Evolutionary conservation across 64 coral and sea anemone genomes (phyloP), one percentile per base, ranked within the genome.

Genomic region (Montipora foliosa): DNA sequence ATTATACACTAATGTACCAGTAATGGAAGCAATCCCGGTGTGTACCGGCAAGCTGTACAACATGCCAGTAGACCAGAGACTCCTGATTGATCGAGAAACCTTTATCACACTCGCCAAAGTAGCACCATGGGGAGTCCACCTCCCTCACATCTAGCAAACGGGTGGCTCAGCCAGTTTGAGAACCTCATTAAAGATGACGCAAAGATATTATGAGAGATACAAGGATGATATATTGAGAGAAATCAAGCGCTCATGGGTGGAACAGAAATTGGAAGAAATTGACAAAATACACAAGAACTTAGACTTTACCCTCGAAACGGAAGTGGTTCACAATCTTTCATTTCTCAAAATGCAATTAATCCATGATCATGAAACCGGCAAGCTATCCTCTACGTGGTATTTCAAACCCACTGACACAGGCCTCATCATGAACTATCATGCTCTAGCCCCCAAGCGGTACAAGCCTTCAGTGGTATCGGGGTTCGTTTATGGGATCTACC

Each of bases 11-110:
- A 86, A 86, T 24, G 82, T 86, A 29, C 82, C 82, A 24, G 58
- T 86, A 29, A 86, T 29, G 57, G 82, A 85, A 60, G 82, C 82
- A 68, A 85, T 85, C 82, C 82, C 2, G 59, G 58, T 85, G 51
- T 85, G 82, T 85, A 69, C 82, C 2, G 82, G 67, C 5, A 85
- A 61, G 82, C 82, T 85, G 51, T 85, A 85, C 82, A 52, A 85
- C 58, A 85, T 85, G 57, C 82, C 82, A 85, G 82, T 37, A 85
- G 82, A 85, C 82, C 82, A 85, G 82, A 85, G 82, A 85, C 82
- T n/a, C 75, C 75, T 0, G 75, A 77, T 77, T 77, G 75, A 77
- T 45, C 75, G 0, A 64, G 61, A 64, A 64, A 64, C 61, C 61
- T 64, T 64, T 64, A 64, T 64, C 61, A 64, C 61, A 64, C 61